Evolutionary conservation across 2,888 invertebrate species (phyloP).

Genomic region (Julus scanicus): DNA sequence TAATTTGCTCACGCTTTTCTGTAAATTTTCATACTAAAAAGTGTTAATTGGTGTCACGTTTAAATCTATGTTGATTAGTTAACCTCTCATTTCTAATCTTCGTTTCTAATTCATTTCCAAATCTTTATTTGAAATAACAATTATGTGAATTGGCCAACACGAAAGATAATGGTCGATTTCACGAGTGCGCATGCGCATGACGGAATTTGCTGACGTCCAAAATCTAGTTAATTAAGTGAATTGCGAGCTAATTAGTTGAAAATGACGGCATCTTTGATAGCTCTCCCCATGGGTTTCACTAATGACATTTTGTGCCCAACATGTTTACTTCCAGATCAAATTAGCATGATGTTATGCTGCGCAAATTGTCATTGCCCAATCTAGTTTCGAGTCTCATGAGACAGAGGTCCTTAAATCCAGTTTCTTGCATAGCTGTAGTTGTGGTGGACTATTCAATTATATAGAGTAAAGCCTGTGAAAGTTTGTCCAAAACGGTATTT

Average conservation of each 20-base stretch:
- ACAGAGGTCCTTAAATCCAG: not conserved
- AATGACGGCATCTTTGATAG: not conserved
- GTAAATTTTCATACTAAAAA: no score
- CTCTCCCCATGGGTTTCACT: not conserved
- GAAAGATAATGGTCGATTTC: not conserved
- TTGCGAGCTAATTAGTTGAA: not conserved
- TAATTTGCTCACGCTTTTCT: no score
- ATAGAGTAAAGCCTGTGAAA: no score
- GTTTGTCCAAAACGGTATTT: no score
- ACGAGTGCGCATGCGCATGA: not conserved
- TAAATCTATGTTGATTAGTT: no score
- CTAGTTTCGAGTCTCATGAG: not conserved
- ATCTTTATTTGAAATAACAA: not conserved
- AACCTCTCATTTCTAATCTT: not conserved
- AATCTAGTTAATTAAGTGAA: constrained; percentile 2
- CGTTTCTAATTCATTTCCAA: not conserved
- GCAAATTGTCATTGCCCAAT: not conserved
- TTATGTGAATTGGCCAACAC: not conserved
- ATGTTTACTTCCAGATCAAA: not conserved
- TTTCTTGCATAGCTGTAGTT: not conserved
- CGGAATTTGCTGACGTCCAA: no score
- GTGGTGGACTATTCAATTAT: no score
- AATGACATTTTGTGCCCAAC: not conserved
- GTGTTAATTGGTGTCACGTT: no score
- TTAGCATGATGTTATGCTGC: not conserved